Conservation (phyloP, 2,888 invertebrate species). For the Bombylius major region DNA sequence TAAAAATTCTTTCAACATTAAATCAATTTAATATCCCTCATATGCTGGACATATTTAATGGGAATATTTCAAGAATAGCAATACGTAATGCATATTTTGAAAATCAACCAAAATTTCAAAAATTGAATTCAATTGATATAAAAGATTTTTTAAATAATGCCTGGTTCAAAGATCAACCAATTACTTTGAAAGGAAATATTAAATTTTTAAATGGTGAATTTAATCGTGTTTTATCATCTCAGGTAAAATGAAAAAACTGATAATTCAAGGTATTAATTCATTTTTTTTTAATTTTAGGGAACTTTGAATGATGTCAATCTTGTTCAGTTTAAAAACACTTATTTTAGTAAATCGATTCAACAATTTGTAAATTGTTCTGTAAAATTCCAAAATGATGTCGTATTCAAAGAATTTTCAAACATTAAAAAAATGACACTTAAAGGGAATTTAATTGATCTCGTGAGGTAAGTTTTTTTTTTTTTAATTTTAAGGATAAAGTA, state of each 20-base stretch:
- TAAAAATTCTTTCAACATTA: constrained; percentile 19
- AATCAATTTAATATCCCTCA: constrained; percentile 22
- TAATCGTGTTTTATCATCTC: neutral
- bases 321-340: constrained; percentile 36
- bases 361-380: constrained; percentile 37
- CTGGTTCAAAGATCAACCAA: constrained; percentile 39
- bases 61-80: constrained; percentile 15
- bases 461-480: no score
- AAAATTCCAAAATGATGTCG: constrained; percentile 25
- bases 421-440: constrained; percentile 14
- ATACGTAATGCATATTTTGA: constrained; percentile 37
- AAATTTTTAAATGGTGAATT: constrained; percentile 4
- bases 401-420: constrained; percentile 16
- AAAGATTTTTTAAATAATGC: constrained; percentile 28
- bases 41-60: neutral
- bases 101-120: constrained; percentile 33
- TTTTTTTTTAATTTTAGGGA: constrained; percentile 31
- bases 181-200: constrained; percentile 23
- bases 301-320: constrained; percentile 38
- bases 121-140: constrained; percentile 33
- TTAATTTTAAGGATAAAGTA: no score
- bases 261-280: neutral
- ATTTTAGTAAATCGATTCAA: constrained; percentile 40
- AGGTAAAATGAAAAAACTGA: neutral
- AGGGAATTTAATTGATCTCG: constrained; percentile 26